Evolutionary conservation across 1,140 invertebrate genomes (phyloP).

Genomic region (Acromyrmex echinatior): DNA sequence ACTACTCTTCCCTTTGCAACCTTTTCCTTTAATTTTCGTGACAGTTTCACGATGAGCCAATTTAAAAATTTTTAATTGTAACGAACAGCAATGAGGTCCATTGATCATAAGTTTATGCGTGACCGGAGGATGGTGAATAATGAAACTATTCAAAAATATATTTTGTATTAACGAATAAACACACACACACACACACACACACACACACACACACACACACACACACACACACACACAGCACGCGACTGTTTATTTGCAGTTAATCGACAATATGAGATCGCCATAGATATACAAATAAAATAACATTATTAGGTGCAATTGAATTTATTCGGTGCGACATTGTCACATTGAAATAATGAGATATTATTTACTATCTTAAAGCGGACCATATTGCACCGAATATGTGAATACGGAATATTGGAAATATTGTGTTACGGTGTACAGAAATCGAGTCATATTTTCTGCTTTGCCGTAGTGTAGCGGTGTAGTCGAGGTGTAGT

Average conservation of each 20-base stretch:
- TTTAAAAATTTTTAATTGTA: constrained; percentile 54
- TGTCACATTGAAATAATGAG: constrained; percentile 34
- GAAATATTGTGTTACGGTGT: constrained; percentile 20
- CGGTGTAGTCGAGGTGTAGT: too few relatives aligned
- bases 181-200: background rate
- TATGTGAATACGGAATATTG: constrained; percentile 40
- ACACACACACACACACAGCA: too few relatives aligned
- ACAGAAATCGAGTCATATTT: constrained; percentile 42
- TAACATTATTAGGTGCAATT: constrained; percentile 17
- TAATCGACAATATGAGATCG: constrained; percentile 19
- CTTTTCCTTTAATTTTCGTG: constrained; percentile 6
- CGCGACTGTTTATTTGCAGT: constrained; percentile 9
- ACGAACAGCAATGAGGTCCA: background rate
- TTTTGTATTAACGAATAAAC: constrained; percentile 13
- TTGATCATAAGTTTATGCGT: background rate
- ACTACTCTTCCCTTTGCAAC: constrained; percentile 18
- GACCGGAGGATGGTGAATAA: background rate
- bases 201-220: too few relatives aligned
- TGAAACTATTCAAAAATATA: background rate
- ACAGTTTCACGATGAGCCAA: constrained; percentile 10
- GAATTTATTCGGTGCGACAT: background rate
- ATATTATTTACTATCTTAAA: constrained; percentile 46
- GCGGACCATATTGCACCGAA: background rate
- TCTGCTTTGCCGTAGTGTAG: background rate
- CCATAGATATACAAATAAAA: background rate